phyloP scores from a whole-genome alignment of 2,113 vertebrate genomes.

The Ammospiza nelsoni region DNA sequence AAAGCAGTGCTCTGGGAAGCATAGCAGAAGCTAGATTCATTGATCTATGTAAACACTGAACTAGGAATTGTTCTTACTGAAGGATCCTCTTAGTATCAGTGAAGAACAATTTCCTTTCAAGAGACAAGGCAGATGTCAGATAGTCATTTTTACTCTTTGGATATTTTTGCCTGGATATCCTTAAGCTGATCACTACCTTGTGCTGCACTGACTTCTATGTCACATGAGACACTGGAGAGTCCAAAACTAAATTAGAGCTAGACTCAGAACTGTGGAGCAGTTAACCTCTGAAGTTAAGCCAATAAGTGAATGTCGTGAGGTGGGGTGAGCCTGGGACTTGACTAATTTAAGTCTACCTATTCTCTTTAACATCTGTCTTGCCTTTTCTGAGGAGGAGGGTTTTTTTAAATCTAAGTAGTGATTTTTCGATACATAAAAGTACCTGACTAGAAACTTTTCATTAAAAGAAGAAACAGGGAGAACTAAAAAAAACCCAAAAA shows the following conservation, averaged over 20 bases:
- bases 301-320: background rate
- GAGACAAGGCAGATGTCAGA: background rate
- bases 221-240: background rate
- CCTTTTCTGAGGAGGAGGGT: background rate
- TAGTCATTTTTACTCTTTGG: background rate
- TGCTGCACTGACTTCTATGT: background rate
- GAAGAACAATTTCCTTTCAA: background rate
- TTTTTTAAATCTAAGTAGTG: background rate
- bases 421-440: background rate
- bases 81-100: background rate
- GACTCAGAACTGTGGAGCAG: background rate
- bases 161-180: background rate
- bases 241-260: slow-evolving; percentile 5
- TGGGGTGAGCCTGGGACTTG: background rate
- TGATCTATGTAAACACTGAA: background rate
- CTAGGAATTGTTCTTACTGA: background rate
- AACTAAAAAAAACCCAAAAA: background rate
- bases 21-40: background rate
- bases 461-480: background rate
- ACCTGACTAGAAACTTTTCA: background rate
- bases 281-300: background rate
- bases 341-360: background rate
- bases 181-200: background rate
- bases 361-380: background rate
- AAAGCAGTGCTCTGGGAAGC: background rate